A percentile compares a stretch with the other conserved stretches of the same genome.
Conservation (phyloP, 2,797 vertebrate species). For the Rhabdomys pumilio region DNA sequence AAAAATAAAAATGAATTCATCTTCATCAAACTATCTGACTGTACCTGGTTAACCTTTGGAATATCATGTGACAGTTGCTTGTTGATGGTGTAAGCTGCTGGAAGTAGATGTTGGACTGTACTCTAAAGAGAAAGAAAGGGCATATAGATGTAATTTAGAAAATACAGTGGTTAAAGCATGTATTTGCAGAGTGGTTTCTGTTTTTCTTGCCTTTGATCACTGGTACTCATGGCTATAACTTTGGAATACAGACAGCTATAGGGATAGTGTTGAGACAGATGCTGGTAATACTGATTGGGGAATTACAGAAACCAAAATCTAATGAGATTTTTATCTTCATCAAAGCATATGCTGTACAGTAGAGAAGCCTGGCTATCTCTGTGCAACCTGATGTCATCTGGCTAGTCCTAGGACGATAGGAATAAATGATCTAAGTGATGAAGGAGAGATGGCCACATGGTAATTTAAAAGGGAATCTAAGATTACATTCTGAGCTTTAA, state of each 20-base stretch:
- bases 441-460: not conserved
- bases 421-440: not conserved
- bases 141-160: not conserved
- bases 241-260: rapidly evolving
- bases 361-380: not conserved
- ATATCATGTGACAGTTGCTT: not conserved
- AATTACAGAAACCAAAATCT: not conserved
- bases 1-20: no score
- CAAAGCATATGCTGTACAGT: not conserved
- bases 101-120: not conserved
- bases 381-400: not conserved
- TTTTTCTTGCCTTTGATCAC: not conserved
- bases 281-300: not conserved
- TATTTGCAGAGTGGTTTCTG: not conserved
- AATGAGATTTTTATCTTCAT: not conserved
- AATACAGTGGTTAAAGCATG: not conserved
- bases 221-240: not conserved
- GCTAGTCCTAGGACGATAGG: not conserved
- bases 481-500: not conserved
- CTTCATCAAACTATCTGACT: not conserved
- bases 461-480: not conserved
- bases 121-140: not conserved
- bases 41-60: not conserved
- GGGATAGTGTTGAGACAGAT: not conserved
- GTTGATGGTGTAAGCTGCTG: not conserved